A percentile compares a stretch with the other conserved stretches of the same genome.
These are phyloP conservation scores for Pocillopora meandrina DNA, from an alignment of 92 coral and sea anemone genomes.

Conservation along the genomic window DNA sequence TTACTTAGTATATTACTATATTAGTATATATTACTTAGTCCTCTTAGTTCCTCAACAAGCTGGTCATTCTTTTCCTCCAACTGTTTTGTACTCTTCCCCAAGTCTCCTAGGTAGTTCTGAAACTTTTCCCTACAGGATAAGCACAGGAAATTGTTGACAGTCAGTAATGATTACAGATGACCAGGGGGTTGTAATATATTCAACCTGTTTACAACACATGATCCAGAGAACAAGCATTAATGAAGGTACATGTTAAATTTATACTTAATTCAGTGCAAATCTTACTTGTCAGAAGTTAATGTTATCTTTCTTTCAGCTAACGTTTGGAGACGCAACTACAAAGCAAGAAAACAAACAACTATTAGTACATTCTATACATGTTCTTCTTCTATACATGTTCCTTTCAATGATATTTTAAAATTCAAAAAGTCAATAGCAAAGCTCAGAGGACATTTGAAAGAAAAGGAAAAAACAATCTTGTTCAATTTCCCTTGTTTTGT, in stretches of 20 bases:
- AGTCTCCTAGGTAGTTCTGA: conserved; percentile 76
- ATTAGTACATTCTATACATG: neutral
- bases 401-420: too few species aligned
- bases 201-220: too few species aligned
- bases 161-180: neutral
- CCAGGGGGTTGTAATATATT: neutral
- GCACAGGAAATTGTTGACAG: neutral
- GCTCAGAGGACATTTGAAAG: too few species aligned
- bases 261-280: too few species aligned
- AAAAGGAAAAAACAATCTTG: too few species aligned
- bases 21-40: conserved; percentile 56
- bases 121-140: conserved; percentile 71
- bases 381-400: too few species aligned
- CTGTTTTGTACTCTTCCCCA: conserved; percentile 67
- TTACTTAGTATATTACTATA: conserved; percentile 50
- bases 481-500: too few species aligned
- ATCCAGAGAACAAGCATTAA: too few species aligned
- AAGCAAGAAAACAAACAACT: conserved; percentile 4
- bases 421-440: too few species aligned
- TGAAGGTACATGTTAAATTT: too few species aligned
- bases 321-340: conserved; percentile 79
- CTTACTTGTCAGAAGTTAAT: conserved; percentile 80
- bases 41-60: conserved; percentile 76
- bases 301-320: conserved; percentile 65
- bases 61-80: conserved; percentile 69